phyloP scores from a whole-genome alignment of 2,888 invertebrate species.

The Cheilosia vernalis region DNA sequence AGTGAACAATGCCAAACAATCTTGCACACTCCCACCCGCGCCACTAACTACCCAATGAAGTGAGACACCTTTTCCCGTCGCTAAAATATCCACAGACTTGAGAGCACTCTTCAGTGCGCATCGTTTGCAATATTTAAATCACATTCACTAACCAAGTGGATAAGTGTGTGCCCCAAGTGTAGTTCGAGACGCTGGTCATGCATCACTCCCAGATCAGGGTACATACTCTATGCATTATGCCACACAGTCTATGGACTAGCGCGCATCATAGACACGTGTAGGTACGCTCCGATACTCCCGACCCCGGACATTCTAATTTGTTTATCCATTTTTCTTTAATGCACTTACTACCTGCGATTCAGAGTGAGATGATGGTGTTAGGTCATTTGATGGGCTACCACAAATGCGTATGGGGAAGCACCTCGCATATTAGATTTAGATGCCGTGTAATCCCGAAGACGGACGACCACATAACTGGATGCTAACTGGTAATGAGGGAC shows the following conservation, averaged over 20 bases:
- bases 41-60: not conserved
- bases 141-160: constrained; percentile 22
- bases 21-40: constrained; percentile 6
- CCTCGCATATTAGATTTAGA: constrained; percentile 41
- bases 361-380: constrained; percentile 3
- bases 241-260: constrained; percentile 3
- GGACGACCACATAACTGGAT: constrained; percentile 46
- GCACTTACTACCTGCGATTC: constrained; percentile 31
- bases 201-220: constrained; percentile 19
- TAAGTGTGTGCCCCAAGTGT: constrained; percentile 14
- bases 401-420: constrained; percentile 39
- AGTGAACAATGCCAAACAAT: constrained; percentile 20
- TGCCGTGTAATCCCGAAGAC: constrained; percentile 37
- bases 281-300: too few relatives aligned
- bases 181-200: constrained; percentile 22
- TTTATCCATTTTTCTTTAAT: constrained; percentile 48
- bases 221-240: not conserved
- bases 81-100: not conserved
- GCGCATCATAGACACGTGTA: not conserved
- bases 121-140: constrained; percentile 35
- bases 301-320: constrained; percentile 34
- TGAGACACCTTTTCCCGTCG: not conserved
- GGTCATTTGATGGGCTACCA: not conserved
- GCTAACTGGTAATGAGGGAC: constrained; percentile 45
- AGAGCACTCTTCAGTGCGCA: constrained; percentile 1